Conservation (phyloP, 35 echinoderm and acorn worm genomes). For the Ptychodera flava region DNA sequence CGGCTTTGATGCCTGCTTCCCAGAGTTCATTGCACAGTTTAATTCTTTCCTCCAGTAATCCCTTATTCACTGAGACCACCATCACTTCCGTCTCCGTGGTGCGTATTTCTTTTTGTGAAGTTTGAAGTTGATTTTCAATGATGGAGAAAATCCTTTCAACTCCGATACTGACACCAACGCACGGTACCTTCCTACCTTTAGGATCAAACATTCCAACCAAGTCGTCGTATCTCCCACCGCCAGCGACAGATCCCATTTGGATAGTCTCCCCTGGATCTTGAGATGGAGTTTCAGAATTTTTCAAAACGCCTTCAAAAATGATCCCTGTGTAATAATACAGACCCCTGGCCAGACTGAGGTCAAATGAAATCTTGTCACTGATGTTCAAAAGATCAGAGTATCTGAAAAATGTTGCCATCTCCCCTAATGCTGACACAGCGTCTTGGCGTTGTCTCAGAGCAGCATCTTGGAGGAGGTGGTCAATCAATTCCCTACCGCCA, state of each 20-base stretch:
- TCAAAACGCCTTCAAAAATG: constrained; percentile 82
- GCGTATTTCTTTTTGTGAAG: constrained; percentile 32
- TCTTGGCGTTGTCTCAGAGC: constrained; percentile 44
- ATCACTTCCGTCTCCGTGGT: constrained; percentile 74
- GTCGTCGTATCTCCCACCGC: constrained; percentile 88
- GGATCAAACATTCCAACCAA: constrained; percentile 96
- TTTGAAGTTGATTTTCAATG: constrained; percentile 78
- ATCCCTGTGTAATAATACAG: constrained; percentile 94
- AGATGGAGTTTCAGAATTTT: too few species aligned
- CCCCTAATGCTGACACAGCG: constrained; percentile 55
- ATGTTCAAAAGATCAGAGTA: constrained; percentile 85
- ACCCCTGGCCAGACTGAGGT: constrained; percentile 83
- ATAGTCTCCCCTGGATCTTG: too few species aligned
- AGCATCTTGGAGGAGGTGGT: constrained; percentile 52
- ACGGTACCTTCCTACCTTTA: constrained; percentile 89
- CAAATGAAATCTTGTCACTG: constrained; percentile 83
- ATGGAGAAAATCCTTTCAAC: constrained; percentile 90
- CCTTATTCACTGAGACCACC: constrained; percentile 68
- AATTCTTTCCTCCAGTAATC: constrained; percentile 81
- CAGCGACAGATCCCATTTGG: constrained; percentile 84
- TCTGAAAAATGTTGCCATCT: constrained; percentile 62
- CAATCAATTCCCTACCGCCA: constrained; percentile 62
- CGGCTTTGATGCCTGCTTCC: constrained; percentile 81
- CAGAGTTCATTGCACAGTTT: constrained; percentile 82
- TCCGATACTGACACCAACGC: constrained; percentile 91